Conservation (phyloP, 2,888 invertebrate genomes). For the Carterocephalus palaemon region DNA sequence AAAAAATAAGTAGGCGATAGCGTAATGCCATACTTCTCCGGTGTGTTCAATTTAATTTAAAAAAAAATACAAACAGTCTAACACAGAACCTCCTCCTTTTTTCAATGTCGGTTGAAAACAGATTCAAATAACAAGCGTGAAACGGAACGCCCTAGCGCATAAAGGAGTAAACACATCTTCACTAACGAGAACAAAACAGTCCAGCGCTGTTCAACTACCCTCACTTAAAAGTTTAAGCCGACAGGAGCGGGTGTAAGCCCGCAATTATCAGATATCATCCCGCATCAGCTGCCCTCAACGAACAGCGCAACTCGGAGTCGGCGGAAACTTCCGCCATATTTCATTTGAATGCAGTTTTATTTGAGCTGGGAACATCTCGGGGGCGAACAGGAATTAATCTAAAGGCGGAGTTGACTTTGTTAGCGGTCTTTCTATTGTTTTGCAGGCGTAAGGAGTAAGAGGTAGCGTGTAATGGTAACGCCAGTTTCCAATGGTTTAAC, state of each 20-base stretch:
- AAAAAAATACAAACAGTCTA: too few species aligned
- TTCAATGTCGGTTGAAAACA: too few species aligned
- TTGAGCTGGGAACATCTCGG: constrained; percentile 2
- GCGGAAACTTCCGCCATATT: constrained; percentile 2
- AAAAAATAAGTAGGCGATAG: too few species aligned
- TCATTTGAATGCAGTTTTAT: constrained; percentile 18
- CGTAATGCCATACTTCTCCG: too few species aligned
- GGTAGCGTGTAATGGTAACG: too few species aligned
- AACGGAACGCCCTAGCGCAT: constrained; percentile 1
- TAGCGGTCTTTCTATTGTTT: constrained; percentile 3
- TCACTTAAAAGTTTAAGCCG: constrained; percentile 13
- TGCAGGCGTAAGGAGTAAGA: background rate
- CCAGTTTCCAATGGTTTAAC: too few species aligned
- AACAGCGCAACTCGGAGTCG: constrained; percentile 1
- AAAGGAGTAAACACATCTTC: constrained; percentile 1
- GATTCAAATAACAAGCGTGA: too few species aligned
- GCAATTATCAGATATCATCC: constrained; percentile 3
- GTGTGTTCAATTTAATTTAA: too few species aligned
- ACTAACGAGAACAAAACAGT: constrained; percentile 13
- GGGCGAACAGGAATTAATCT: constrained; percentile 15
- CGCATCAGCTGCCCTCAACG: background rate
- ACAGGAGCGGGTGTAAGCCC: constrained; percentile 4
- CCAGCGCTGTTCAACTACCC: background rate
- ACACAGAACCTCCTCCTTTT: too few species aligned
- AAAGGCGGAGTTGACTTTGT: constrained; percentile 7